A percentile compares a stretch with the other conserved stretches of the same genome.
Conservation (phyloP, 2,113 vertebrate genomes). For the Panurus biarmicus region DNA sequence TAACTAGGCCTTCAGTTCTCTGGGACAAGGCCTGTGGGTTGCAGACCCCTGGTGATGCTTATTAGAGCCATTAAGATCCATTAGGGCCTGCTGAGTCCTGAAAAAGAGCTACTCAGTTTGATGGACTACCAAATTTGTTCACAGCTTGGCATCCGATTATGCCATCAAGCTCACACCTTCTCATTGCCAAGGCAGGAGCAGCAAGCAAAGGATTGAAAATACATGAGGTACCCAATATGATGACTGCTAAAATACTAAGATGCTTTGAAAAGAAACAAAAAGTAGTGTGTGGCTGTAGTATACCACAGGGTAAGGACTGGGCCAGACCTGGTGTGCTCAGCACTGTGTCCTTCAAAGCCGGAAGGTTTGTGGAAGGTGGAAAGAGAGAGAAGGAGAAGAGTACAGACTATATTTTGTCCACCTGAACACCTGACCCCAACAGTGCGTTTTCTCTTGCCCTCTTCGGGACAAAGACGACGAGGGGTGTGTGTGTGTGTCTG, state of each 20-base stretch:
- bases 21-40: background rate
- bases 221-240: background rate
- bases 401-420: background rate
- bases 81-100: background rate
- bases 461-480: background rate
- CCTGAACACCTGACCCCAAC: background rate
- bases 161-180: background rate
- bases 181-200: background rate
- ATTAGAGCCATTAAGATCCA: background rate
- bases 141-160: fast-evolving
- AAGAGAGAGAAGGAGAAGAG: background rate
- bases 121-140: background rate
- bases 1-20: background rate
- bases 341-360: background rate
- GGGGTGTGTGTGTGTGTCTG: fast-evolving
- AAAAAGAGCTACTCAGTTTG: background rate
- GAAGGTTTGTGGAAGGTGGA: background rate
- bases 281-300: background rate
- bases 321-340: background rate
- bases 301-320: background rate
- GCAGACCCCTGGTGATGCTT: background rate
- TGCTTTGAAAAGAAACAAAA: background rate
- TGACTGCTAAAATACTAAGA: background rate
- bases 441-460: background rate
- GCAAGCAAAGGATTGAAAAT: background rate